Conservation (phyloP, 1,140 invertebrate genomes). For the Idris sp. region DNA sequence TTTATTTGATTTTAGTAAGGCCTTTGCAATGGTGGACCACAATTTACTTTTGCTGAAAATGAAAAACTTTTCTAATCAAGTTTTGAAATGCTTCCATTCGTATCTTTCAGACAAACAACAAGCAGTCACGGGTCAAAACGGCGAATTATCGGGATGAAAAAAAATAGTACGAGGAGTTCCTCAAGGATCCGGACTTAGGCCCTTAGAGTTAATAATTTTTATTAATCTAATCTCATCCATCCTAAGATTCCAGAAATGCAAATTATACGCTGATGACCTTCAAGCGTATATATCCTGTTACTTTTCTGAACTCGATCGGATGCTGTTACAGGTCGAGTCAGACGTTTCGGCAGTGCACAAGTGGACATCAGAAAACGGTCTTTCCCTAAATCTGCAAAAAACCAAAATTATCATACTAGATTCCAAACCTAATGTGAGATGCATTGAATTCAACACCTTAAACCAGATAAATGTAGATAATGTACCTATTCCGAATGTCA, state of each 20-base stretch:
- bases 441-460: no score
- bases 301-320: neutral
- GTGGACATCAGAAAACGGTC: no score
- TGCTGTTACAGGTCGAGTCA: neutral
- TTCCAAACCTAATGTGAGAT: no score
- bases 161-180: neutral
- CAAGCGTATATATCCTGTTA: neutral
- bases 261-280: constrained; percentile 2
- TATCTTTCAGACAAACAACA: constrained; percentile 1
- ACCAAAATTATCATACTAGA: no score
- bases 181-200: constrained; percentile 5
- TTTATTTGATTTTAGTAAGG: constrained; percentile 8
- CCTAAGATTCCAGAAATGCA: neutral
- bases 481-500: neutral
- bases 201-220: neutral
- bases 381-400: no score
- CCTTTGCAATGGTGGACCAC: constrained; percentile 1
- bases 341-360: neutral
- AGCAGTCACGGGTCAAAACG: neutral
- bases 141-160: neutral
- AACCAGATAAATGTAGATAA: no score
- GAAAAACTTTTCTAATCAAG: neutral
- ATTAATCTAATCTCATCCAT: neutral
- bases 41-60: neutral
- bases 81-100: neutral